These are phyloP conservation scores for Pongo pygmaeus DNA, from an alignment of 2,113 vertebrate species.

Conservation along the genomic window DNA sequence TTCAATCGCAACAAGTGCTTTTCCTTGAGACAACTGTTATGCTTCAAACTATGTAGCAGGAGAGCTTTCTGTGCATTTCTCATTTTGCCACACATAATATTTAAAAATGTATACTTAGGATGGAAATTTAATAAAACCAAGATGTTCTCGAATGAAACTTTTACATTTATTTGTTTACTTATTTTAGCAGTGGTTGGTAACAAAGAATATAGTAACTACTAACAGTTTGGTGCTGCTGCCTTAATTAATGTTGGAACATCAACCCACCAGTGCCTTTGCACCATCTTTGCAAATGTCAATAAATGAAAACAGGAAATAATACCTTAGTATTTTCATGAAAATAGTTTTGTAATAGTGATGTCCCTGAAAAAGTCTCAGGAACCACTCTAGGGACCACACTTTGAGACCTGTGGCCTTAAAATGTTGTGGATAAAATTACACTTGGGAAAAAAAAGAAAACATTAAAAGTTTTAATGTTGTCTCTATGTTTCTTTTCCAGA, in stretches of 20 bases:
- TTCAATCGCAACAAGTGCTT: background rate
- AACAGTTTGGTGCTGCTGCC: background rate
- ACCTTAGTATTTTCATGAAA: background rate
- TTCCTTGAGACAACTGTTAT: background rate
- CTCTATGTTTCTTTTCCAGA: slow-evolving; percentile 79
- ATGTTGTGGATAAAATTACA: background rate
- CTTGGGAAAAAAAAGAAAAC: background rate
- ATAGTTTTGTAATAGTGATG: background rate
- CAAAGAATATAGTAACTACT: background rate
- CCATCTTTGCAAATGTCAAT: background rate
- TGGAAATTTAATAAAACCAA: background rate
- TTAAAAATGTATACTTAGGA: background rate
- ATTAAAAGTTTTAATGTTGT: background rate
- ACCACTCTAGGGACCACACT: background rate
- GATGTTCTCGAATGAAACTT: background rate
- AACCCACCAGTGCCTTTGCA: background rate
- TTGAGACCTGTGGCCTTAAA: background rate
- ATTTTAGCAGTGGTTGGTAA: background rate
- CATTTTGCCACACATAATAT: background rate
- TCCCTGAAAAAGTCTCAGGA: background rate
- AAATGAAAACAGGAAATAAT: background rate
- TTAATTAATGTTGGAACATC: background rate
- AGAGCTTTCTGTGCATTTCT: background rate
- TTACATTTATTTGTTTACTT: background rate
- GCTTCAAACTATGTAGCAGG: background rate